A percentile compares a stretch with the other conserved stretches of the same genome.
phyloP scores from a whole-genome alignment of 2,888 invertebrate genomes.

The Drosophila infuscata region DNA sequence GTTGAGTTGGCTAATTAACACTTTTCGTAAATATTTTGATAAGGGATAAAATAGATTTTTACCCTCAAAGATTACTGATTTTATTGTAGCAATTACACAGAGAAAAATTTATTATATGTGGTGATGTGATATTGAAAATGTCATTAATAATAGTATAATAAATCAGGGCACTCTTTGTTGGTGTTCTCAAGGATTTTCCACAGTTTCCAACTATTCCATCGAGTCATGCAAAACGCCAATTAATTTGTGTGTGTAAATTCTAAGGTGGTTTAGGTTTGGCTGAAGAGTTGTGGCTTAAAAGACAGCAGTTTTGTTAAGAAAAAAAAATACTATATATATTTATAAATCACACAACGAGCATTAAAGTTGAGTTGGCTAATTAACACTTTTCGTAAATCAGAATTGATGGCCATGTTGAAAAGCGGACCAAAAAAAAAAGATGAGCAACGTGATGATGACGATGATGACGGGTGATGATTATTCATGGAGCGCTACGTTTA shows the following conservation, averaged over 20 bases:
- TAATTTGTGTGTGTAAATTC: constrained; percentile 22
- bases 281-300: constrained; percentile 11
- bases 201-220: not conserved
- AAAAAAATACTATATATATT: not conserved
- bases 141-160: not conserved
- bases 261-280: constrained; percentile 21
- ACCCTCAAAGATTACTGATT: not conserved
- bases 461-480: constrained; percentile 75
- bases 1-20: too few relatives aligned
- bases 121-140: not conserved
- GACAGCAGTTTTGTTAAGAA: constrained; percentile 5
- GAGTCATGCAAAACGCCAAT: constrained; percentile 28
- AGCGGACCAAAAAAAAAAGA: constrained; percentile 54
- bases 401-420: constrained; percentile 81
- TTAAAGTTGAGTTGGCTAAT: constrained; percentile 68
- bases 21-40: not conserved
- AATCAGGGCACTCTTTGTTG: not conserved
- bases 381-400: constrained; percentile 80
- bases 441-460: constrained; percentile 52
- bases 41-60: not conserved
- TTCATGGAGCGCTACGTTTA: constrained; percentile 76
- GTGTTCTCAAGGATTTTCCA: not conserved
- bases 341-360: constrained; percentile 28
- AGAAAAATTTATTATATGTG: not conserved
- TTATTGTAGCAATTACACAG: not conserved